Conservation (phyloP, 2,113 vertebrate species). For the Equus quagga region DNA sequence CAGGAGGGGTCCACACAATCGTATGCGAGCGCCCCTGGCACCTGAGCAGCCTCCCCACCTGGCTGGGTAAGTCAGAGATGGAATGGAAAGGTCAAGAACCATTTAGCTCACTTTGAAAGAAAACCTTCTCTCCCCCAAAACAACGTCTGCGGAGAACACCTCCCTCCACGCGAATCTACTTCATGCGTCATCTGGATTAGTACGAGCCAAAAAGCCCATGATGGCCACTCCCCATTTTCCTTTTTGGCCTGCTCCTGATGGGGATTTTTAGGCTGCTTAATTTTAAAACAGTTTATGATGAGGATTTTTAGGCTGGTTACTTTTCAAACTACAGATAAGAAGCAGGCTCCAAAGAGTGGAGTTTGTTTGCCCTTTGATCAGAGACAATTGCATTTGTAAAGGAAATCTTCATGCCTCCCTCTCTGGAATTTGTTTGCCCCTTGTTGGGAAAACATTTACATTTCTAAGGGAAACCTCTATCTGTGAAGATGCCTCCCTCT, state of each 20-base stretch:
- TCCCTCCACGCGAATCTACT: not conserved
- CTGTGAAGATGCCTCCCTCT: too few species aligned
- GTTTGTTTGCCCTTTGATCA: too few species aligned
- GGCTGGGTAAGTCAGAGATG: not conserved
- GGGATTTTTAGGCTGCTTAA: too few species aligned
- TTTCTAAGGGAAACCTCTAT: too few species aligned
- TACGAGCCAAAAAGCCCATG: not conserved
- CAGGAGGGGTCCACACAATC: not conserved
- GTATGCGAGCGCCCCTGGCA: fast-evolving
- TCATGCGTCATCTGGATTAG: not conserved
- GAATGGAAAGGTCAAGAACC: not conserved
- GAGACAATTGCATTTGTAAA: too few species aligned
- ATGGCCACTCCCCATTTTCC: not conserved
- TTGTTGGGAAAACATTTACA: too few species aligned
- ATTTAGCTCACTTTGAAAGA: not conserved
- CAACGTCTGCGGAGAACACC: not conserved
- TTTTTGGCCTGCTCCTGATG: not conserved
- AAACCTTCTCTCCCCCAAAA: not conserved
- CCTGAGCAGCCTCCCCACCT: not conserved
- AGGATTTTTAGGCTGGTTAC: too few species aligned
- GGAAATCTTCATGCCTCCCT: too few species aligned
- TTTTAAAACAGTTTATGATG: too few species aligned
- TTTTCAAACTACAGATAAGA: too few species aligned
- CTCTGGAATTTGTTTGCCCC: too few species aligned
- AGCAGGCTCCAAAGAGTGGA: too few species aligned